Base-by-base conservation (phyloP, 2,888 invertebrate genomes). In the Aethes cnicana region DNA sequence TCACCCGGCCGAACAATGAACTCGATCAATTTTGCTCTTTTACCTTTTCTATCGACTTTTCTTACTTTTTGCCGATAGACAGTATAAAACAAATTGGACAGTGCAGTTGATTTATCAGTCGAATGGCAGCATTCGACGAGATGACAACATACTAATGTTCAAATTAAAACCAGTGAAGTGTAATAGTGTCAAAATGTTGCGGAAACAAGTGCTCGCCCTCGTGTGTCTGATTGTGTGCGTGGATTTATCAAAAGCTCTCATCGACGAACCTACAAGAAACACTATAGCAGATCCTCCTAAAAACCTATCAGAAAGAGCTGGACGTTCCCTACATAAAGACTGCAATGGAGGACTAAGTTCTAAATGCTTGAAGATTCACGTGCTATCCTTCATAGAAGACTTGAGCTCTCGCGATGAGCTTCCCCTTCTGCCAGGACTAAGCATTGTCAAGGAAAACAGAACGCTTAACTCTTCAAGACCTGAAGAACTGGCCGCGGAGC, bases 281-380 rank as follows among this genome's bases (percentile, higher is more conserved):
- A 56, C 61, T 0, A 66, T 82, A 9, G 32, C 28, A 1, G 66
- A 66, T 11, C 59, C 61, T 36, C 41, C 46, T 0, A 68, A 68
- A 21, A 57, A 54, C 14, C 58, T 57, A 63, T 68, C 74, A 0
- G 80, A 81, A 25, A 62, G 89, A 55, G 64, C 74, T n/a, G 86
- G 86, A 18, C 70, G 84, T 16, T 73, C 78, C 0, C 53, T 89
- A 16, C 79, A 85, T 17, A 88, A 84, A 53, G 89, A 89, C 62
- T 89, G 89, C 57, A 81, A 72, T 28, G 79, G 75, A 32, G 72
- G 76, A 18, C 62, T 89, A 0, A 95, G 93, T 72, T 89, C 93
- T 16, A 94, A 94, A 70, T 96, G 96, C 69, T 81, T 96, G 26
- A 96, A 96, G 72, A 84, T 96, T 55, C 95, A 95, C 65, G 92